These are phyloP conservation scores for Lycaon pictus DNA, from an alignment of 2,113 vertebrate genomes.

Conservation along the genomic window DNA sequence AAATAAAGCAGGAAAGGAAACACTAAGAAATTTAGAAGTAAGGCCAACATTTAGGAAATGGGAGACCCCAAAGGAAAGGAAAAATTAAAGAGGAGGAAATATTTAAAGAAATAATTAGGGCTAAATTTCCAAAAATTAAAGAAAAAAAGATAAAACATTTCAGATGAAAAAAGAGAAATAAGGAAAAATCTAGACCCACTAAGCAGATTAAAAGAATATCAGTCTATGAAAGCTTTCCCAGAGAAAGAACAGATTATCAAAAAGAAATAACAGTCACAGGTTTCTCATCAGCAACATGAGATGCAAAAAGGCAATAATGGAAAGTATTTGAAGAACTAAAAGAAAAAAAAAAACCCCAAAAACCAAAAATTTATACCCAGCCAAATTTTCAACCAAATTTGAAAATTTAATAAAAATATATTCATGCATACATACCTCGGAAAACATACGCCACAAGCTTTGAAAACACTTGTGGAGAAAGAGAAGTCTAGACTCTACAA, in stretches of 20 bases:
- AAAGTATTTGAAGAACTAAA: neutral
- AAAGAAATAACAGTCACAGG: neutral
- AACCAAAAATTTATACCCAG: neutral
- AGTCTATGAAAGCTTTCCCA: neutral
- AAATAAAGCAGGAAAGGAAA: neutral
- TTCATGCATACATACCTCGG: neutral
- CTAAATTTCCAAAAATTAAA: neutral
- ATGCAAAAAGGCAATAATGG: neutral
- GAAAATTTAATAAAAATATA: neutral
- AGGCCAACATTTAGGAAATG: neutral
- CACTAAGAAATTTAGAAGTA: neutral
- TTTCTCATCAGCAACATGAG: neutral
- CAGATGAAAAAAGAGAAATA: constrained; percentile 7
- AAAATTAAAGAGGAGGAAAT: neutral
- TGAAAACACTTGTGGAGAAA: neutral
- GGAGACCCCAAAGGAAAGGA: neutral
- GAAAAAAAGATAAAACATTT: neutral
- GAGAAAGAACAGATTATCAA: neutral
- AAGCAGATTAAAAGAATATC: neutral
- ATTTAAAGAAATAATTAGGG: neutral
- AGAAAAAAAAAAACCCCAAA: neutral
- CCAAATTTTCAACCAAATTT: neutral
- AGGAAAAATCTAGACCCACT: neutral
- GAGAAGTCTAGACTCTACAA: neutral
- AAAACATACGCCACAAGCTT: neutral